Conservation (phyloP, 1,140 invertebrate species). For the Platyscapa corneri region DNA sequence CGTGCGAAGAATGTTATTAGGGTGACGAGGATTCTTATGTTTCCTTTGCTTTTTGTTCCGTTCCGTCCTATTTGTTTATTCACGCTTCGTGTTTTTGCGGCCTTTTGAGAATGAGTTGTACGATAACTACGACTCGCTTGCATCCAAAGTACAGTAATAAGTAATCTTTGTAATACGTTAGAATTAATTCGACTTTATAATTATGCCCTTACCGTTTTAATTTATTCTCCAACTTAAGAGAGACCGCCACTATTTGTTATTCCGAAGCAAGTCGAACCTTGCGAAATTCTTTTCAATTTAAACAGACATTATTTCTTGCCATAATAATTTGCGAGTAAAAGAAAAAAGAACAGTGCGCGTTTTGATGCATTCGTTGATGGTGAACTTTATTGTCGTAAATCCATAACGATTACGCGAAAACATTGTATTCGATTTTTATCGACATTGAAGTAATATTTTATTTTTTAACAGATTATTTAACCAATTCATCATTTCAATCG, state of each 20-base stretch:
- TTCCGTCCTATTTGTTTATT: background rate
- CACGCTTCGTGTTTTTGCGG: background rate
- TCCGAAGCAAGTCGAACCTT: too few relatives aligned
- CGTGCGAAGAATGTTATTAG: constrained; percentile 40
- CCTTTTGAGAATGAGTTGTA: background rate
- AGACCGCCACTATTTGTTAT: background rate
- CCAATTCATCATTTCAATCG: too few relatives aligned
- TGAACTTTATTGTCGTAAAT: too few relatives aligned
- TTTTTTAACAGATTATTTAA: too few relatives aligned
- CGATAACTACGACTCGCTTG: background rate
- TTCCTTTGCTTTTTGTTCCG: background rate
- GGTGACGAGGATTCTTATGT: constrained; percentile 4
- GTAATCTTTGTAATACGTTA: background rate
- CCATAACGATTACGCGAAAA: too few relatives aligned
- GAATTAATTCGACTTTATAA: background rate
- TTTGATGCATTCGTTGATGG: too few relatives aligned
- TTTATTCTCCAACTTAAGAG: background rate
- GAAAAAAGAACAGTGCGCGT: background rate
- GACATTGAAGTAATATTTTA: too few relatives aligned
- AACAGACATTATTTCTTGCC: too few relatives aligned
- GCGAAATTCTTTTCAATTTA: too few relatives aligned
- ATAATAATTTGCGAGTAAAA: background rate
- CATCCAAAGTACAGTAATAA: background rate
- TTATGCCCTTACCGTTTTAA: background rate
- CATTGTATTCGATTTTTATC: too few relatives aligned